Percentiles rank a stretch among this genome's conserved stretches.
Conservation (phyloP, 2,797 vertebrate genomes). For the Pterois miles region DNA sequence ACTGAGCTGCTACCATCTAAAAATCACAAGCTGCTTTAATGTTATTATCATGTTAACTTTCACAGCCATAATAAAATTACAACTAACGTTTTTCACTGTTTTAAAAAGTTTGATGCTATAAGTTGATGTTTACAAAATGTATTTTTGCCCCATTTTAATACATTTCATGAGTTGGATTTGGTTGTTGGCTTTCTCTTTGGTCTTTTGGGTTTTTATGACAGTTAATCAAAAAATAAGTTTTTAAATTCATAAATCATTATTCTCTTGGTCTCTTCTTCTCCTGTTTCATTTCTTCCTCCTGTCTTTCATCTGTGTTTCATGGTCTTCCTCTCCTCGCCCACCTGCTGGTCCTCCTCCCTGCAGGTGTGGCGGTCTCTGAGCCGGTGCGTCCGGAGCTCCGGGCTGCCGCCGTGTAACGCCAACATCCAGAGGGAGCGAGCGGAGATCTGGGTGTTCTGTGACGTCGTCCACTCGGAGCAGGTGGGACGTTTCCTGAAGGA, state of each 20-base stretch:
- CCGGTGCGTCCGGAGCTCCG: conserved; percentile 72
- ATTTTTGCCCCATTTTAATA: background rate
- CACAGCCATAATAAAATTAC: no score
- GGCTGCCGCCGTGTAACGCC: conserved; percentile 91
- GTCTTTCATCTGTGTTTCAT: background rate
- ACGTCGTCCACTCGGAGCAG: conserved; percentile 89
- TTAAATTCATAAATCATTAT: background rate
- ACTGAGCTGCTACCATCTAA: no score
- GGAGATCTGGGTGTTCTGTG: conserved; percentile 96
- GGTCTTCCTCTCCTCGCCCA: background rate
- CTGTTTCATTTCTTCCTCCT: background rate
- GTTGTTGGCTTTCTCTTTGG: background rate
- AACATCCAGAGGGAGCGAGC: conserved; percentile 87
- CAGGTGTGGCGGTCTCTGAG: conserved; percentile 86
- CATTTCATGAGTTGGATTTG: background rate
- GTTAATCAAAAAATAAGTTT: no score
- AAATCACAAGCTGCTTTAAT: no score
- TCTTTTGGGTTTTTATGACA: no score
- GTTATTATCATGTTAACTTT: no score
- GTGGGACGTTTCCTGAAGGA: conserved; percentile 87
- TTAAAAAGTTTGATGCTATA: background rate
- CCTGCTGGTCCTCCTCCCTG: background rate
- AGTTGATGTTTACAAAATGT: background rate
- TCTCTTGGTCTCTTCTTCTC: background rate
- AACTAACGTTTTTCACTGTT: no score